Evolutionary conservation across 2,113 vertebrate genomes (phyloP).

Genomic region (Pipra filicauda): DNA sequence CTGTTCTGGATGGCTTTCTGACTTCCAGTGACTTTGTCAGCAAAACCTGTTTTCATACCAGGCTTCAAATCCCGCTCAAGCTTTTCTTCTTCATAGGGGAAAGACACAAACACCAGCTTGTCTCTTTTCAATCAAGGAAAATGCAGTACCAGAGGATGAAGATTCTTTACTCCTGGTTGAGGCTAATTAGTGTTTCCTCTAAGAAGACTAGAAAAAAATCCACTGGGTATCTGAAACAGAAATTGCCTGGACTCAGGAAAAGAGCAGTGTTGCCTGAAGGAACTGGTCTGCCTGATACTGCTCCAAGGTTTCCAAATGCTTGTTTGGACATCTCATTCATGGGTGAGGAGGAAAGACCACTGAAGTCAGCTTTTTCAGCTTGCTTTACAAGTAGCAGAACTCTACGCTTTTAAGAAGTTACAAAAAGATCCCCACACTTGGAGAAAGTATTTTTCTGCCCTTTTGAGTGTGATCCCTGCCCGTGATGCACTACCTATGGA

Average conservation of each 20-base stretch:
- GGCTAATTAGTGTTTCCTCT: neutral
- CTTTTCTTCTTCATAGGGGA: neutral
- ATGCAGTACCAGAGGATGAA: neutral
- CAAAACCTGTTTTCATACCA: neutral
- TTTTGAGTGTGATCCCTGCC: neutral
- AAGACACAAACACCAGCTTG: neutral
- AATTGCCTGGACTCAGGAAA: neutral
- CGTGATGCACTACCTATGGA: fast-evolving
- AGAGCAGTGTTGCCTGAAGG: neutral
- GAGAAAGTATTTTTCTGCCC: neutral
- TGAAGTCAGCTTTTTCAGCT: neutral
- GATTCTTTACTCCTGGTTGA: neutral
- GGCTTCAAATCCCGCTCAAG: neutral
- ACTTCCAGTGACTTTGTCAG: neutral
- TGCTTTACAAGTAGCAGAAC: neutral
- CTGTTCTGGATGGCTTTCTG: neutral
- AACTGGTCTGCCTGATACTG: neutral
- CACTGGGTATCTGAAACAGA: neutral
- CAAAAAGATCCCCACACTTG: neutral
- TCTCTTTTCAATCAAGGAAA: neutral
- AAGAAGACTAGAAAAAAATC: neutral
- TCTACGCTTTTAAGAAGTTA: neutral
- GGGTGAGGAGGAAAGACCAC: neutral
- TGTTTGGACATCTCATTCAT: neutral
- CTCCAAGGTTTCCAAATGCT: neutral